Conservation (phyloP, 2,797 vertebrate genomes). For the Kryptolebias ocellatus region DNA sequence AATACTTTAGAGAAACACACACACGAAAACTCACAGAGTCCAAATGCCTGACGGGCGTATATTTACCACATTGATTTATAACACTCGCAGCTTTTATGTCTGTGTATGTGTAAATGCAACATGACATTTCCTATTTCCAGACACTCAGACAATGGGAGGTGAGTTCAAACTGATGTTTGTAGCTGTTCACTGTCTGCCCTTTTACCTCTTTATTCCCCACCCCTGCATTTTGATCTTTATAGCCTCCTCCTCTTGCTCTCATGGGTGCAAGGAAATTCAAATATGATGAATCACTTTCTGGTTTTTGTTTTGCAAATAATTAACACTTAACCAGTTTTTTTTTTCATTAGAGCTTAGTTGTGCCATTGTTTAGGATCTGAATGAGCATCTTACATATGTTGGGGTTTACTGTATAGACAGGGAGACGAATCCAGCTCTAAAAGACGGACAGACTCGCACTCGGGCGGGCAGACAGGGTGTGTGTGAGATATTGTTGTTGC, state of each 20-base stretch:
- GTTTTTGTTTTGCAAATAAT: not conserved
- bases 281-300: too few species aligned
- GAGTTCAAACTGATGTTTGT: constrained; percentile 35
- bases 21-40: constrained; percentile 10
- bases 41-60: constrained; percentile 15
- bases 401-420: constrained; percentile 19
- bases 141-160: constrained; percentile 54
- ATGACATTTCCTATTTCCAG: constrained; percentile 60
- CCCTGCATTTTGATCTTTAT: not conserved
- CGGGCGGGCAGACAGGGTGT: constrained; percentile 81
- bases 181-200: constrained; percentile 46
- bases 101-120: constrained; percentile 59
- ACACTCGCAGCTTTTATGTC: constrained; percentile 51
- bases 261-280: not conserved
- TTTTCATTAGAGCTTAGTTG: not conserved
- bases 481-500: constrained; percentile 93
- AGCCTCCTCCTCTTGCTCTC: not conserved
- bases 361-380: not conserved
- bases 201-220: constrained; percentile 27
- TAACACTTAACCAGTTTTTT: too few species aligned
- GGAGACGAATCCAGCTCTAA: constrained; percentile 9
- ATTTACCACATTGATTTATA: constrained; percentile 57
- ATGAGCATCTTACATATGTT: not conserved
- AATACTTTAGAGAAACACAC: constrained; percentile 28
- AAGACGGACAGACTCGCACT: constrained; percentile 19